Base-by-base conservation (phyloP, 92 coral and sea anemone species). In the Porites divaricata region DNA sequence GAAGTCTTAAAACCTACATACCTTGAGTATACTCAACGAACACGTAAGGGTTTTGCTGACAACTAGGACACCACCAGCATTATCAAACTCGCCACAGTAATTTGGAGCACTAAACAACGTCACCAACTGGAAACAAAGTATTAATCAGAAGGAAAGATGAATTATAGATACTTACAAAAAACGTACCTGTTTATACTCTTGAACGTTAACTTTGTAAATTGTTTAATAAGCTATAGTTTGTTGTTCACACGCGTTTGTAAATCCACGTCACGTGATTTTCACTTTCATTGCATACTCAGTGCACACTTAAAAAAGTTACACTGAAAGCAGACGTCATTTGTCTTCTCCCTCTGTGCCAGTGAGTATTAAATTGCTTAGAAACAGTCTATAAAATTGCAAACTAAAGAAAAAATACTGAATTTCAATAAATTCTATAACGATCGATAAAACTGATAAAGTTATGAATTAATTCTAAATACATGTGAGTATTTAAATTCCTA, bases 31-130 rank as follows among this genome's bases (percentile, higher is more conserved):
- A 81, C 92, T 87, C 21, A 94, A 86, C 0, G 98, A 94, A 52
- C 98, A 94, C 90, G 87, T 71, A 24, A 94, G 89, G 76, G 89
- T 89, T 74, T 94, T 90, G 8, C 79, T 67, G 3, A 94, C 98
- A 10, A 86, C 76, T 81, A 94, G 88, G 57, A 89, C 88, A 14
- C 95, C 98, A 28, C 93, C 98, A 26, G 98, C 98, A 87, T 94
- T 94, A 82, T 93, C 96, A 93, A 93, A 93, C 83, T 93, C 96
- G 5, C 96, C 96, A 66, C 96, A 93, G 83, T 94, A 94, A 83
- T 94, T 94, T 23, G 98, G 98, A 22, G 98, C 98, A 81, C 98
- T 94, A 88, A 94, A 94, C 14, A 94, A 86, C 48, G 98, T 94
- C 65, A 94, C 98, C 41, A 94, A 79, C 98, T 94, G 72, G 5